Percentiles rank a stretch among this genome's conserved stretches.
phyloP scores from a whole-genome alignment of 2,888 invertebrate species.

The Drosophila lutescens region DNA sequence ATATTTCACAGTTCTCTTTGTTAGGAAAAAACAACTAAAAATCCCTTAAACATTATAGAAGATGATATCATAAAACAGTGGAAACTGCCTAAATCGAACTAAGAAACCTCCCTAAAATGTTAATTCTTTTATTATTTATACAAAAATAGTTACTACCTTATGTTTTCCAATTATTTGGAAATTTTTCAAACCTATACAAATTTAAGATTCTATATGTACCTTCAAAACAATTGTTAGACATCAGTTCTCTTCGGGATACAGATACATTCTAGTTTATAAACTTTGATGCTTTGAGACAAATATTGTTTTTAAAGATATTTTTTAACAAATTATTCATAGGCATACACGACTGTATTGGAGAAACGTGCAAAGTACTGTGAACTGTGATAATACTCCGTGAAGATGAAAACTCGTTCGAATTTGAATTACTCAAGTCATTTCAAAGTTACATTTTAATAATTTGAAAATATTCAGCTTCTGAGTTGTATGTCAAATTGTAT shows the following conservation, averaged over 20 bases:
- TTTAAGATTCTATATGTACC: background rate
- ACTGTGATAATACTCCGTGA: constrained; percentile 1
- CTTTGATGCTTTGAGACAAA: background rate
- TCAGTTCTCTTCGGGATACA: background rate
- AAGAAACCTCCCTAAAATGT: too few species aligned
- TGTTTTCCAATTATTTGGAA: too few species aligned
- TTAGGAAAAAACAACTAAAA: background rate
- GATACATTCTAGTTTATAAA: background rate
- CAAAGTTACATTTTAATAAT: too few species aligned
- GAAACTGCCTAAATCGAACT: background rate
- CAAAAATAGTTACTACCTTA: too few species aligned
- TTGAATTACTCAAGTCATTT: background rate
- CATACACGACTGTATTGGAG: background rate
- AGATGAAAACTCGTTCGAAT: background rate
- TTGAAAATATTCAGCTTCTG: background rate
- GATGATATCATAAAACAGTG: background rate
- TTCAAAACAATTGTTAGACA: background rate
- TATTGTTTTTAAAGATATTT: background rate
- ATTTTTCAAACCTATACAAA: too few species aligned
- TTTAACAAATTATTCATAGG: background rate
- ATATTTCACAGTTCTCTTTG: background rate
- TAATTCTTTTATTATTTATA: too few species aligned
- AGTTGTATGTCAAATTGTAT: background rate
- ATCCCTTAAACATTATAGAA: background rate
- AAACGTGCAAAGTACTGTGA: constrained; percentile 12